Evolutionary conservation across 2,113 vertebrate species (phyloP), one percentile per base, ranked within the genome.

Genomic region (Syngnathus floridae): DNA sequence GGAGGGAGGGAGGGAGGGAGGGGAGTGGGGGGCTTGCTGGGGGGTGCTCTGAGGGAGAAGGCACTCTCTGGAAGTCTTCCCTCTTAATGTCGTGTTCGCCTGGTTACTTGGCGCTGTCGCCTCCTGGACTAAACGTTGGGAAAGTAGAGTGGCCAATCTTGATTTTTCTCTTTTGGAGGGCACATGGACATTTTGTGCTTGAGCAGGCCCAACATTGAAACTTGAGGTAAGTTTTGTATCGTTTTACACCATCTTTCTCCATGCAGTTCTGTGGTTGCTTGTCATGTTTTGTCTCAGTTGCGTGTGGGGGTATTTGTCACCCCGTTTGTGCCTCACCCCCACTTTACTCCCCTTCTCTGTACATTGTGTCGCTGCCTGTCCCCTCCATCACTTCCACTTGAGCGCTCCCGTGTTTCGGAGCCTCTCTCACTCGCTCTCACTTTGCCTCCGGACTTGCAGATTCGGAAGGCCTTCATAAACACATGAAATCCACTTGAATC

Each of bases 301-400:
- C 76, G 77, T 86, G 83, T 86, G 78, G 83, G 84, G 81, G 79
- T 83, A 80, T 88, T 87, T 87, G 84, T 87, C 66, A 73, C 78
- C 77, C 73, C 35, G 22, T 55, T 55, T 69, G 74, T 71, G 55
- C 64, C 77, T 76, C 64, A 71, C 72, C 71, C 83, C 70, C 68
- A 26, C 74, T 72, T 61, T 36, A 8, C 55, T 64, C 67, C 31
- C 71, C 65, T 64, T 73, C 87, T 83, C 80, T 82, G 87, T 84
- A 84, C 73, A 84, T 84, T 83, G 84, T 82, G 75, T 86, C 81
- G 84, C 80, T 73, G 76, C 71, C 72, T 86, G 82, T 88, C 84
- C 82, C 78, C 81, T 80, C 83, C 74, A 86, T 89, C 86, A 86
- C 86, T 91, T 91, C 86, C 88, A 88, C 85, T 84, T 84, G 78